Percentiles rank a stretch among this genome's conserved stretches.
Conservation (phyloP, 1,140 invertebrate species). For the Drosophila kohkoa region DNA sequence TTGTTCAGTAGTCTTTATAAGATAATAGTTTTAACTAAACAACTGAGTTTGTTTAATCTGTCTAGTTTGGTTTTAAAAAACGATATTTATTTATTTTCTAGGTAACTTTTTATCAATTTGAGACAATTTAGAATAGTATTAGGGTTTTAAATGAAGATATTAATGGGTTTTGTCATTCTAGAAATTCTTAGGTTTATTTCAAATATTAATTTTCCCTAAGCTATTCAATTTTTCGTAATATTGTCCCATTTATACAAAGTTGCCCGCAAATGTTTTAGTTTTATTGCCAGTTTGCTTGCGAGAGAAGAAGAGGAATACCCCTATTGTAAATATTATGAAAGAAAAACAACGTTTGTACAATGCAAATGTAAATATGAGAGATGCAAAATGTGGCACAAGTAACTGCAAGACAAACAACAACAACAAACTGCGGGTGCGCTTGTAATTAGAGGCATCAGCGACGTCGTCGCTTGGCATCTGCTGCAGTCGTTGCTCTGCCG, state of each 20-base stretch:
- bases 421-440: conserved; percentile 41
- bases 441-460: conserved; percentile 71
- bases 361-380: conserved; percentile 62
- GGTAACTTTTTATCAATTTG: too few species aligned
- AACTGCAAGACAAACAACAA: conserved; percentile 61
- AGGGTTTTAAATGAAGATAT: too few species aligned
- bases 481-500: neutral
- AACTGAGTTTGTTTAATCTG: too few species aligned
- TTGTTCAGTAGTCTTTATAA: too few species aligned
- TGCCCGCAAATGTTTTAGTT: neutral
- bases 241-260: neutral
- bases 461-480: conserved; percentile 21
- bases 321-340: conserved; percentile 35
- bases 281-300: neutral
- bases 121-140: too few species aligned
- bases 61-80: too few species aligned
- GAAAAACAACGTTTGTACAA: conserved; percentile 29
- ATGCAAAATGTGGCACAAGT: conserved; percentile 78
- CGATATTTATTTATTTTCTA: too few species aligned
- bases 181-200: too few species aligned
- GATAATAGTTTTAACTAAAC: too few species aligned
- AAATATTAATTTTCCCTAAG: too few species aligned
- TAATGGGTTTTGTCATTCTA: too few species aligned
- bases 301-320: conserved; percentile 37
- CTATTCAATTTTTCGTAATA: too few species aligned